Evolutionary conservation across 1,140 invertebrate species (phyloP).

Genomic region (Ostrea edulis): DNA sequence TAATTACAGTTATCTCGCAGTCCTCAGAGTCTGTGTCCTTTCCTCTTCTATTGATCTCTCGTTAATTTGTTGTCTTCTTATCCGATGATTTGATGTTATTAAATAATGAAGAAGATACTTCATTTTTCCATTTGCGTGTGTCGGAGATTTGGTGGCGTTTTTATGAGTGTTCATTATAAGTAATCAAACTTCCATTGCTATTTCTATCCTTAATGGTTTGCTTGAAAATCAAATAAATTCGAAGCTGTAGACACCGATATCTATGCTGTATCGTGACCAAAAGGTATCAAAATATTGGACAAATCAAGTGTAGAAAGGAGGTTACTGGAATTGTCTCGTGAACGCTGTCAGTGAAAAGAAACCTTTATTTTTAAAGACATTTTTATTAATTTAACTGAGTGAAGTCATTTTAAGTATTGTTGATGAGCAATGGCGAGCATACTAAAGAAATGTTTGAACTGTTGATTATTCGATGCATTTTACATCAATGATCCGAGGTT

Average conservation of each 20-base stretch:
- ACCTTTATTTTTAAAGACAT: too few relatives aligned
- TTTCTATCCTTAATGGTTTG: not conserved
- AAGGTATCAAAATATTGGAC: too few relatives aligned
- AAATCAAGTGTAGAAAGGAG: too few relatives aligned
- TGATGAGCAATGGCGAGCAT: too few relatives aligned
- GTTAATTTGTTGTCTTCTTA: not conserved
- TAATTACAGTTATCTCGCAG: not conserved
- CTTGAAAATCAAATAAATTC: slow-evolving; percentile 1
- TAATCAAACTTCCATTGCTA: not conserved
- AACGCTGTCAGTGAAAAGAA: too few relatives aligned
- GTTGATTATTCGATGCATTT: too few relatives aligned
- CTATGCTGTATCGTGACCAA: too few relatives aligned
- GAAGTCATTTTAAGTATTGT: too few relatives aligned
- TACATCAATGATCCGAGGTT: too few relatives aligned
- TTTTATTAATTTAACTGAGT: too few relatives aligned
- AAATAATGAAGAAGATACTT: not conserved
- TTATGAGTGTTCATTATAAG: not conserved
- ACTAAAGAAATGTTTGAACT: too few relatives aligned
- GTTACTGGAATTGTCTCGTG: too few relatives aligned
- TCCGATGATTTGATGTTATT: not conserved
- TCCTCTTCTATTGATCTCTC: not conserved
- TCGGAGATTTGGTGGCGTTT: not conserved
- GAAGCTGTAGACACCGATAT: not conserved
- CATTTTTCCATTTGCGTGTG: not conserved
- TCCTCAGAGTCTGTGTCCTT: not conserved